A percentile compares a stretch with the other conserved stretches of the same genome.
Conservation (phyloP, 2,113 vertebrate species). For the Jaculus jaculus region DNA sequence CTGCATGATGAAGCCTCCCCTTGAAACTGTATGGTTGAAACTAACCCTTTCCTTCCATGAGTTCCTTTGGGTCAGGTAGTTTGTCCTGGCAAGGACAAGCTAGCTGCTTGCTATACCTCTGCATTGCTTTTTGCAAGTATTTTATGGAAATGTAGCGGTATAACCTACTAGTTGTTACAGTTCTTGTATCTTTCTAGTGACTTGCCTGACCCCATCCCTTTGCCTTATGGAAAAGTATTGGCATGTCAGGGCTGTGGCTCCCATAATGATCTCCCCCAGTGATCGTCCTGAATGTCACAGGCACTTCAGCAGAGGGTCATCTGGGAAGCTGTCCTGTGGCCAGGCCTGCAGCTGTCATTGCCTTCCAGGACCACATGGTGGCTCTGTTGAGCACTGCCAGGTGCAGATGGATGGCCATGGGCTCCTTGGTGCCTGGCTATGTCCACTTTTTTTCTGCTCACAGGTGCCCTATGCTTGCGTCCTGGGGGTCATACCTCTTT, state of each 20-base stretch:
- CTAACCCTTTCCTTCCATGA: no score
- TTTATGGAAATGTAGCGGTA: neutral
- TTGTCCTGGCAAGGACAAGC: no score
- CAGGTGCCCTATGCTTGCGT: neutral
- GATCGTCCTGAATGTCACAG: neutral
- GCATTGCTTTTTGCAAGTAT: neutral
- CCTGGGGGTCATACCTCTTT: neutral
- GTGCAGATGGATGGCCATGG: no score
- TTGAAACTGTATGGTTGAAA: no score
- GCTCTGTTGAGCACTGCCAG: no score
- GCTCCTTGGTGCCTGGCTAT: no score
- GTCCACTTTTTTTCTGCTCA: neutral
- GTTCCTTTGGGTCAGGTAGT: no score
- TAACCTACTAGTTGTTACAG: neutral
- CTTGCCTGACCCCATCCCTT: neutral
- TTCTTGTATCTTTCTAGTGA: neutral
- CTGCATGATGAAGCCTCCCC: no score
- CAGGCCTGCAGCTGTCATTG: no score
- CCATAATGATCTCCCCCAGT: no score
- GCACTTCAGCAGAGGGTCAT: neutral
- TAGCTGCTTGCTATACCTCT: neutral
- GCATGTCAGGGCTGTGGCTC: neutral
- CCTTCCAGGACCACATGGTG: no score
- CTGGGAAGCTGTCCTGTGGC: no score
- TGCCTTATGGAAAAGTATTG: neutral